Percentiles rank a stretch among this genome's conserved stretches.
These are phyloP conservation scores for Minunthozetes semirufus DNA, from an alignment of 2,888 invertebrate species.

Conservation along the genomic window DNA sequence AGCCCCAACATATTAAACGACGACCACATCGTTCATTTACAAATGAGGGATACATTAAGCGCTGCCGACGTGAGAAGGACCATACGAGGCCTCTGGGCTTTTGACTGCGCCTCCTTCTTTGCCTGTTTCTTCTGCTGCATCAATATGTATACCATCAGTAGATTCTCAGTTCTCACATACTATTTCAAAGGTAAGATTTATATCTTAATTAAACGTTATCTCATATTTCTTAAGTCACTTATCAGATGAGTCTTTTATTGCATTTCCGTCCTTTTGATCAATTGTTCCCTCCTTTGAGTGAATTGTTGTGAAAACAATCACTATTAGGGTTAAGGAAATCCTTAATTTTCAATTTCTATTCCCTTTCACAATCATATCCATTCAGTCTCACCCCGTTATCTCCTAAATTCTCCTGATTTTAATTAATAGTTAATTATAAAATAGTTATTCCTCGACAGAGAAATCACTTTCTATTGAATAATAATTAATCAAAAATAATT, in stretches of 20 bases:
- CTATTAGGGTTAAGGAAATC: conserved; percentile 10
- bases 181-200: conserved; percentile 67
- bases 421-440: too few relatives aligned
- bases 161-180: conserved; percentile 75
- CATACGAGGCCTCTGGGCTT: conserved; percentile 45
- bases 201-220: neutral
- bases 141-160: conserved; percentile 78
- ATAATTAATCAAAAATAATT: too few relatives aligned
- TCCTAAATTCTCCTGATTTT: too few relatives aligned
- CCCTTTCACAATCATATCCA: too few relatives aligned
- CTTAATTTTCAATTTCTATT: neutral
- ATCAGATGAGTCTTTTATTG: neutral
- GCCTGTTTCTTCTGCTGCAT: conserved; percentile 77
- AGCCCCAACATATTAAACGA: neutral
- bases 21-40: conserved; percentile 6
- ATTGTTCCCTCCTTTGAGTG: neutral
- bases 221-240: neutral
- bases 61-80: conserved; percentile 27
- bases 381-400: too few relatives aligned
- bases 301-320: neutral
- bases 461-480: too few relatives aligned
- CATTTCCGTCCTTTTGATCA: neutral
- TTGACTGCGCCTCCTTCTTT: conserved; percentile 63
- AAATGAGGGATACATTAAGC: conserved; percentile 21
- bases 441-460: too few relatives aligned